phyloP scores from a whole-genome alignment of 2,113 vertebrate genomes.

The Anarrhichthys ocellatus region DNA sequence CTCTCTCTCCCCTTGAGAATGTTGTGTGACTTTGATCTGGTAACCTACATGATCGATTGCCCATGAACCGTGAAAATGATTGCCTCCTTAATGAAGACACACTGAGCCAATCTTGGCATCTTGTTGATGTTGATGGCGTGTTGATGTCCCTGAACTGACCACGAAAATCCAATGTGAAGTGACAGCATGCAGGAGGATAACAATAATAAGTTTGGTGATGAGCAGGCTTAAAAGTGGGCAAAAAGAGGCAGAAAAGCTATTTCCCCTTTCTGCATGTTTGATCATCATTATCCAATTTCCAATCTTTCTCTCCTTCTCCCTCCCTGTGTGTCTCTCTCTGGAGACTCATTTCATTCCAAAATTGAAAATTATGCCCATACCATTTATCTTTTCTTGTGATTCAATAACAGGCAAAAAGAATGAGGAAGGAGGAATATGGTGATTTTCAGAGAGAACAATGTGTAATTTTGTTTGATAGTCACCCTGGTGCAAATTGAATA shows the following conservation, averaged over 20 bases:
- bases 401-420: conserved; percentile 67
- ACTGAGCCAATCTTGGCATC: conserved; percentile 58
- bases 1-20: conserved; percentile 56
- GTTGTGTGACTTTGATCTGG: conserved; percentile 66
- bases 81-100: conserved; percentile 68
- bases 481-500: conserved; percentile 70
- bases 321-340: conserved; percentile 42
- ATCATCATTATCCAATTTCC: conserved; percentile 61
- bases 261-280: conserved; percentile 40
- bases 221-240: conserved; percentile 15
- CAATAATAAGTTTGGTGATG: conserved; percentile 34
- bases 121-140: conserved; percentile 29
- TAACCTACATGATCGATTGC: conserved; percentile 68
- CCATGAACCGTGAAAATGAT: conserved; percentile 72
- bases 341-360: conserved; percentile 66
- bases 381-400: conserved; percentile 70
- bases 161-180: conserved; percentile 54
- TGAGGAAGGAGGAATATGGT: conserved; percentile 35
- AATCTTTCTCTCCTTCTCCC: conserved; percentile 20
- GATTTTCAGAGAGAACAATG: conserved; percentile 62
- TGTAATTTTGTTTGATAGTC: conserved; percentile 70
- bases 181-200: conserved; percentile 27
- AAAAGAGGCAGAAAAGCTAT: conserved; percentile 27
- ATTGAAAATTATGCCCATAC: conserved; percentile 69
- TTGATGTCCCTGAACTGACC: conserved; percentile 67